These are phyloP conservation scores for Ciconia maguari DNA, from an alignment of 2,113 vertebrate genomes.

Conservation along the genomic window DNA sequence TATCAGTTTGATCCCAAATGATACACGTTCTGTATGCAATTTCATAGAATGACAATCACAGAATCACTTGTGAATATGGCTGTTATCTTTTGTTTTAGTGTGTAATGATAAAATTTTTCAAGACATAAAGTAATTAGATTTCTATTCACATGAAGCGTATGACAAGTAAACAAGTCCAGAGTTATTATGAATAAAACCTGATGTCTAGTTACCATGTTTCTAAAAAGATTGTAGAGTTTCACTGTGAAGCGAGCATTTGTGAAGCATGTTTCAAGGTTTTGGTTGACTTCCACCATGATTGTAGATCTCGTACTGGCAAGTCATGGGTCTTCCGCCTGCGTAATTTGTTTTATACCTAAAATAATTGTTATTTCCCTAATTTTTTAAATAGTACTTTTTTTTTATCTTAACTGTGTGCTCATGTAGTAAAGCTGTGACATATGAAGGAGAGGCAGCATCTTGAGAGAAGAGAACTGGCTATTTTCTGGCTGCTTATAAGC, in stretches of 20 bases:
- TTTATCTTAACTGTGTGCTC: not conserved
- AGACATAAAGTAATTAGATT: slow-evolving; percentile 69
- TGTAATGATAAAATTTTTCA: slow-evolving; percentile 67
- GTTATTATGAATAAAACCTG: slow-evolving; percentile 44
- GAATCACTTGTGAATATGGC: slow-evolving; percentile 52
- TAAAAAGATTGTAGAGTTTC: slow-evolving; percentile 33
- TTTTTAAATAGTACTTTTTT: not conserved
- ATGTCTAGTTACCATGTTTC: slow-evolving; percentile 49
- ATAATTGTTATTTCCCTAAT: not conserved
- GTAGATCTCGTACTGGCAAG: not conserved
- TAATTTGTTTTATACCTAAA: slow-evolving; percentile 7
- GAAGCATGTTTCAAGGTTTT: not conserved
- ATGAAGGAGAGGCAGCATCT: not conserved
- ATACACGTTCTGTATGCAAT: not conserved
- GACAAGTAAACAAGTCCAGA: slow-evolving; percentile 44
- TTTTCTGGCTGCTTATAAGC: not conserved
- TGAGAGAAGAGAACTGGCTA: not conserved
- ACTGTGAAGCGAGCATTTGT: slow-evolving; percentile 15
- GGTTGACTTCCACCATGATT: not conserved
- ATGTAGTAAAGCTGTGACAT: not conserved
- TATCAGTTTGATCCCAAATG: not conserved
- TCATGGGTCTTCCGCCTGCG: not conserved
- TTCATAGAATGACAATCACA: slow-evolving; percentile 57
- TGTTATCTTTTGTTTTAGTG: slow-evolving; percentile 65
- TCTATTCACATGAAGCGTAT: slow-evolving; percentile 54